Conservation (phyloP, 2,888 invertebrate species). For the Eupelmus urozonus region DNA sequence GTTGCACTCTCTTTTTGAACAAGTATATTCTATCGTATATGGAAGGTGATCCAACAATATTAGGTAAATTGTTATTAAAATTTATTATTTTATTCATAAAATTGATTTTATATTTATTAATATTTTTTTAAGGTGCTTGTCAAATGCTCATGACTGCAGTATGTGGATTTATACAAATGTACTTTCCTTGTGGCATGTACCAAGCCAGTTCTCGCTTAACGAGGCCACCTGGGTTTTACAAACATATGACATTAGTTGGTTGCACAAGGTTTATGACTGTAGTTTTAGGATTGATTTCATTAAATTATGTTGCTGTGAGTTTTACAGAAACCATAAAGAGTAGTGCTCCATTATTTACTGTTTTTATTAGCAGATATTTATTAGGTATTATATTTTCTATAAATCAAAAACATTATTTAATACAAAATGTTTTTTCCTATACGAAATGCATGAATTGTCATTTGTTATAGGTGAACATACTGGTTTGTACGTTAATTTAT, state of each 20-base stretch:
- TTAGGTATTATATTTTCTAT: conserved; percentile 77
- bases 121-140: conserved; percentile 80
- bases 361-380: conserved; percentile 84
- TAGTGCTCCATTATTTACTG: conserved; percentile 88
- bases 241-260: conserved; percentile 86
- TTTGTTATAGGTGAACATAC: conserved; percentile 81
- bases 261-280: conserved; percentile 86
- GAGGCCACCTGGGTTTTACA: conserved; percentile 84
- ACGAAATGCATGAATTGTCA: too few relatives aligned
- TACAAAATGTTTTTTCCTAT: not conserved
- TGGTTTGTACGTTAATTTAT: conserved; percentile 84
- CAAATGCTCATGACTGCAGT: conserved; percentile 87
- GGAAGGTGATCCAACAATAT: conserved; percentile 85
- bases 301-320: conserved; percentile 88
- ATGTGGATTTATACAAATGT: conserved; percentile 87
- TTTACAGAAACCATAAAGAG: conserved; percentile 90
- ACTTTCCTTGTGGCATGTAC: conserved; percentile 86
- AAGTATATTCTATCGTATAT: conserved; percentile 87
- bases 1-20: conserved; percentile 87
- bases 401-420: conserved; percentile 28
- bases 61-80: conserved; percentile 79
- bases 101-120: conserved; percentile 16
- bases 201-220: conserved; percentile 80
- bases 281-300: conserved; percentile 84
- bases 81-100: conserved; percentile 12